Evolutionary conservation across 1,140 invertebrate species (phyloP).

Genomic region (Aradophagus sp.): DNA sequence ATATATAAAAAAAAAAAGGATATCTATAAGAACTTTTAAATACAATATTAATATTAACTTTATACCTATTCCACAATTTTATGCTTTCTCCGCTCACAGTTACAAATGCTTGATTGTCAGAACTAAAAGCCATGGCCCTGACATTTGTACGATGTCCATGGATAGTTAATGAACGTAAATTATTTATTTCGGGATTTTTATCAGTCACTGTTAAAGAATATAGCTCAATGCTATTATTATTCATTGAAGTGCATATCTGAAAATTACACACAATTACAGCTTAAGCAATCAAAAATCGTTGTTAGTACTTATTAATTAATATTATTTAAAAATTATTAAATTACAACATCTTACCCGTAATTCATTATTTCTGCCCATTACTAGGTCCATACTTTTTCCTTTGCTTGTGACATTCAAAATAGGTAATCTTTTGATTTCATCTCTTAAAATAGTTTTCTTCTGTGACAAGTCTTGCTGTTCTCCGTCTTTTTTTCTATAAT

Average conservation of each 20-base stretch:
- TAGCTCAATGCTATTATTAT: slow-evolving; percentile 83
- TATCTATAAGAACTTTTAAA: too few species aligned
- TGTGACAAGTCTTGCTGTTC: slow-evolving; percentile 41
- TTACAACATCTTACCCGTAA: slow-evolving; percentile 75
- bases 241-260: slow-evolving; percentile 74
- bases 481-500: slow-evolving; percentile 62
- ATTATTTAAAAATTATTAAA: slow-evolving; percentile 5
- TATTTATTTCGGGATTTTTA: slow-evolving; percentile 76
- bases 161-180: slow-evolving; percentile 68
- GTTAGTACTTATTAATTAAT: slow-evolving; percentile 18
- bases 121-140: slow-evolving; percentile 89
- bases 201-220: slow-evolving; percentile 76
- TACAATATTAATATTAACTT: too few species aligned
- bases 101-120: slow-evolving; percentile 89
- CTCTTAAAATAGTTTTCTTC: slow-evolving; percentile 73
- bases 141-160: slow-evolving; percentile 93
- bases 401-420: slow-evolving; percentile 80
- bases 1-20: too few species aligned
- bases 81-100: slow-evolving; percentile 90
- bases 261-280: too few species aligned
- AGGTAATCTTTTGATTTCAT: slow-evolving; percentile 84
- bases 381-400: slow-evolving; percentile 81
- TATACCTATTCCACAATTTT: slow-evolving; percentile 95
- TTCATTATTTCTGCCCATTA: slow-evolving; percentile 81
- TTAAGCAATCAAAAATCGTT: too few species aligned